Base-by-base conservation (phyloP, 2,888 invertebrate species). In the Drosophila barbarae region DNA sequence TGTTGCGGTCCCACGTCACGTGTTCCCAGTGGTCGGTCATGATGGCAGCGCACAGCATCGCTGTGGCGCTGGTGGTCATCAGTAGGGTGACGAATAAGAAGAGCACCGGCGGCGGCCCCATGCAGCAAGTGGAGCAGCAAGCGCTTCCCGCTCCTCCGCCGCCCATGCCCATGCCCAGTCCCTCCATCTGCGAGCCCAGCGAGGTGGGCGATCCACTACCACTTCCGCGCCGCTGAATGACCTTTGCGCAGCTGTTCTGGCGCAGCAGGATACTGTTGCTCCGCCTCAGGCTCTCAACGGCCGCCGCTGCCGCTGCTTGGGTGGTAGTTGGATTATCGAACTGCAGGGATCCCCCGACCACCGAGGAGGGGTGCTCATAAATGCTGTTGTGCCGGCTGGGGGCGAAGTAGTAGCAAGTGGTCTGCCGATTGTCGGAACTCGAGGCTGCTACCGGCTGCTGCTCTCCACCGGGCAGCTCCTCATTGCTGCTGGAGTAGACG, bases 21-120 rank as follows among this genome's bases (percentile, higher is more conserved):
- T 95, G 94, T 90, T 96, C 96, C 96, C 96, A 96, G 88, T 96
- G 95, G 87, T 96, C 95, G 65, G 95, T 95, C 94, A 96, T 95
- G 87, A 96, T 95, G 73, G 96, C 95, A 4, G 93, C 93, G 87
- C 95, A 95, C 39, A 96, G 90, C 93, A 96, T 93, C 34, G 94
- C 94, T 51, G 95, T 95, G 32, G 95, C 94, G 84, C 94, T 93
- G 57, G 93, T 93, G 82, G 93, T 95, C 91, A 93, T 91, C 86
- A 93, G 91, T 86, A 92, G 91, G 87, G 91, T 92, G 34, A 90
- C 82, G 42, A 90, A 89, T 2, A 90, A 85, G 54, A 90, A 89
- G 39, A 90, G 72, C 47, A 89, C 86, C 8, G 89, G 89, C 18
- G 89, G 89, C 36, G 89, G 89, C 4, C 89, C 87, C 69, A 88